Conservation (phyloP, 2,113 vertebrate species). For the Garra rufa region DNA sequence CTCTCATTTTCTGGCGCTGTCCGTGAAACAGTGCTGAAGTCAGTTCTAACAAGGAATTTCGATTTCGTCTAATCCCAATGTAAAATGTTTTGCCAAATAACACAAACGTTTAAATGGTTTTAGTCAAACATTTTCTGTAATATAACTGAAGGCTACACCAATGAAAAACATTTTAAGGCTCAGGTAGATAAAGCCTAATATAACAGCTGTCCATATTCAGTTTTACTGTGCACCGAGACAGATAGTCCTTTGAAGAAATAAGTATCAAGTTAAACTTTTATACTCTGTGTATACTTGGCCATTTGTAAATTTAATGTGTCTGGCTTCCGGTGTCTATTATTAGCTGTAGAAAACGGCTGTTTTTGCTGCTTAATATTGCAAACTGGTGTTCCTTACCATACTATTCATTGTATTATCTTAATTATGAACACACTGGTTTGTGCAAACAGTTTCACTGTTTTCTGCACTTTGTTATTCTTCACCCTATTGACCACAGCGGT, state of each 20-base stretch:
- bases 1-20: constrained; percentile 51
- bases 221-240: neutral
- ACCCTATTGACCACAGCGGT: too few species aligned
- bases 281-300: too few species aligned
- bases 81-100: neutral
- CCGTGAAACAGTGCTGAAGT: constrained; percentile 59
- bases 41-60: neutral
- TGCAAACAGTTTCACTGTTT: too few species aligned
- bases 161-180: neutral
- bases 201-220: neutral
- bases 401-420: too few species aligned
- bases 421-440: too few species aligned
- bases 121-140: neutral
- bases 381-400: too few species aligned
- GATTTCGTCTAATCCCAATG: neutral
- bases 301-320: too few species aligned
- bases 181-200: neutral
- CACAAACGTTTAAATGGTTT: neutral
- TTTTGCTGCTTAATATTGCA: too few species aligned
- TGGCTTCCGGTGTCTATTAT: too few species aligned
- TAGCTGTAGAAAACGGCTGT: too few species aligned
- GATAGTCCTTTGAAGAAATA: neutral
- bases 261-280: neutral
- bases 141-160: neutral
- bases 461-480: too few species aligned